phyloP scores from a whole-genome alignment of 2,113 vertebrate species.

The Alligator mississippiensis region DNA sequence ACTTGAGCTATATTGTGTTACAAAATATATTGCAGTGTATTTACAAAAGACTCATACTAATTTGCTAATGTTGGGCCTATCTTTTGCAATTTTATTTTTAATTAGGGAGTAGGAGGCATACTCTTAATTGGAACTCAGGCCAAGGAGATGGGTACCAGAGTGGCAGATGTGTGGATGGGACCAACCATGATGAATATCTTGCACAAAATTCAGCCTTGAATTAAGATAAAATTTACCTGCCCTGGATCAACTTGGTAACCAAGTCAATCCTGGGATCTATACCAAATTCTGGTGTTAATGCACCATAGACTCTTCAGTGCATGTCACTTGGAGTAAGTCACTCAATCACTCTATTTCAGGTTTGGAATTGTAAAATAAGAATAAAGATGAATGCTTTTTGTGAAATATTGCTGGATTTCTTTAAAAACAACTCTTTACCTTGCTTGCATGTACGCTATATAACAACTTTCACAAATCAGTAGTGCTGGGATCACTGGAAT shows the following conservation, averaged over 20 bases:
- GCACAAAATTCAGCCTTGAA: not conserved
- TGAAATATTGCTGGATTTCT: too few species aligned
- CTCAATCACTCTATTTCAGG: not conserved
- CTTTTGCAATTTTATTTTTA: not conserved
- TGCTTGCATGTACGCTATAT: too few species aligned
- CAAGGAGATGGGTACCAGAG: not conserved
- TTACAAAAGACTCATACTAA: slow-evolving; percentile 23
- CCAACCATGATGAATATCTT: not conserved
- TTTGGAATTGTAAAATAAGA: not conserved
- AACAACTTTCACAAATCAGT: not conserved
- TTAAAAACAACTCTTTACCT: too few species aligned
- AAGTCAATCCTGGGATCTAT: not conserved
- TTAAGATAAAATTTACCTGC: not conserved
- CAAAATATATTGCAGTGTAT: slow-evolving; percentile 39
- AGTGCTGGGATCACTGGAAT: not conserved
- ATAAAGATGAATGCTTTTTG: not conserved
- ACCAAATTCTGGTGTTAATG: not conserved
- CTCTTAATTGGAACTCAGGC: not conserved
- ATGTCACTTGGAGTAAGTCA: not conserved
- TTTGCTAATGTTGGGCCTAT: slow-evolving; percentile 9
- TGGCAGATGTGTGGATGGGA: not conserved
- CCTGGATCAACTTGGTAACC: not conserved
- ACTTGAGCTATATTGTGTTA: slow-evolving; percentile 51
- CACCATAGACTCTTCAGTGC: not conserved
- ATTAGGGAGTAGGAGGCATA: not conserved